These are phyloP conservation scores for Ophion ventricosus DNA, from an alignment of 2,888 invertebrate genomes.

Conservation along the genomic window DNA sequence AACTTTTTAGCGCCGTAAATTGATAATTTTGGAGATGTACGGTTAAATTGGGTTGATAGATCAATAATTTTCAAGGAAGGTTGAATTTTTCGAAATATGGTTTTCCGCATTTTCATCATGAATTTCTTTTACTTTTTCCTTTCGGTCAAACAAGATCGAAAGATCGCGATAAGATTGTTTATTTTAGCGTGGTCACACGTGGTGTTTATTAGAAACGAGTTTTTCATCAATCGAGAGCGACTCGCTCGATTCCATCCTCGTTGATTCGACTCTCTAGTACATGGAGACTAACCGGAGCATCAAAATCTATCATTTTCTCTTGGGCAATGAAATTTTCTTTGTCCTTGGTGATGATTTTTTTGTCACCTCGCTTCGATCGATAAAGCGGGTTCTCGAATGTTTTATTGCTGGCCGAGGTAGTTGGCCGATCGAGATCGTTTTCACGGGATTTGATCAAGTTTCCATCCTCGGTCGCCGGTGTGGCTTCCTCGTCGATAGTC, in stretches of 20 bases:
- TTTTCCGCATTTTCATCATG: neutral
- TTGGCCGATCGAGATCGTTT: conserved; percentile 19
- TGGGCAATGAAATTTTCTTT: neutral
- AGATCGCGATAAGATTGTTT: neutral
- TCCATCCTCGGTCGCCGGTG: conserved; percentile 20
- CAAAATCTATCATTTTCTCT: conserved; percentile 69
- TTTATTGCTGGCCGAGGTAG: conserved; percentile 65
- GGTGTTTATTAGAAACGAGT: neutral
- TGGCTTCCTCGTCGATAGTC: conserved; percentile 68
- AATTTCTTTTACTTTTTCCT: neutral
- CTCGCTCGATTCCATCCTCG: conserved; percentile 70
- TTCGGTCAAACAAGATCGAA: neutral
- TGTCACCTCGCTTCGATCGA: conserved; percentile 71
- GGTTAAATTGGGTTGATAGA: too few relatives aligned
- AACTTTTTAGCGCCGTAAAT: too few relatives aligned
- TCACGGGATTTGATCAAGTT: conserved; percentile 36
- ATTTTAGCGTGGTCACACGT: neutral
- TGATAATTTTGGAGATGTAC: too few relatives aligned
- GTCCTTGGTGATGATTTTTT: conserved; percentile 11
- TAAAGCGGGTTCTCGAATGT: conserved; percentile 81
- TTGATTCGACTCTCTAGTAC: conserved; percentile 69
- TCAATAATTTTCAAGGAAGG: too few relatives aligned
- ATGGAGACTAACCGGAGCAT: conserved; percentile 72
- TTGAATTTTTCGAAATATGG: too few relatives aligned
- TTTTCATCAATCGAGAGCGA: conserved; percentile 69